A percentile compares a stretch with the other conserved stretches of the same genome.
Evolutionary conservation across 2,888 invertebrate species (phyloP).

Genomic region (Drosophila pegasa): DNA sequence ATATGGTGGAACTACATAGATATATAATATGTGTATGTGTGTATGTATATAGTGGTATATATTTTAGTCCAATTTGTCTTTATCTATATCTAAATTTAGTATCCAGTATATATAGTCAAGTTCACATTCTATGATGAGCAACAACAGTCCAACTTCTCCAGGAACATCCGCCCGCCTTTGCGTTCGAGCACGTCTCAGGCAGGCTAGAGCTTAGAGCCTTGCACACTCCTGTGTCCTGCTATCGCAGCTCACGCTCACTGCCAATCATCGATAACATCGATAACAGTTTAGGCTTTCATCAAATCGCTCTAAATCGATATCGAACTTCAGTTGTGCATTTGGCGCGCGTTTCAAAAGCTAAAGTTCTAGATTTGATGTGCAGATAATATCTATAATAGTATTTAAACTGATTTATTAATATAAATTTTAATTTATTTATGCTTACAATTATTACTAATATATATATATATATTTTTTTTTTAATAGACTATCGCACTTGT

Average conservation of each 20-base stretch:
- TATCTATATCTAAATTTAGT: too few relatives aligned
- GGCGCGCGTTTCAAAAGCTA: not conserved
- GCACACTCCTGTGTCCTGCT: not conserved
- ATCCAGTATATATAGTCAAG: too few relatives aligned
- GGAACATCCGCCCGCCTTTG: too few relatives aligned
- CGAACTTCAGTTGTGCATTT: not conserved
- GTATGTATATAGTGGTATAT: not conserved
- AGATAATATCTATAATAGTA: not conserved
- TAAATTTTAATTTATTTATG: not conserved
- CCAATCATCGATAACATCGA: not conserved
- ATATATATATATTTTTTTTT: not conserved
- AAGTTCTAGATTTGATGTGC: not conserved
- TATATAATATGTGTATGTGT: not conserved
- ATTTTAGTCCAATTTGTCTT: too few relatives aligned
- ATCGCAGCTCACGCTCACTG: not conserved
- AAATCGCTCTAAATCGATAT: not conserved
- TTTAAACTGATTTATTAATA: too few relatives aligned
- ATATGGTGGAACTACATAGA: not conserved
- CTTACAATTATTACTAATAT: not conserved
- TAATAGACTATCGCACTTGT: constrained; percentile 92
- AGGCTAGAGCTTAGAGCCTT: not conserved
- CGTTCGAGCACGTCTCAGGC: too few relatives aligned
- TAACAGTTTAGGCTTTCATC: rapidly evolving
- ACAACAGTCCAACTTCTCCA: too few relatives aligned
- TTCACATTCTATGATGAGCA: too few relatives aligned